phyloP scores from a whole-genome alignment of 2,113 vertebrate species.

The Piaya cayana region DNA sequence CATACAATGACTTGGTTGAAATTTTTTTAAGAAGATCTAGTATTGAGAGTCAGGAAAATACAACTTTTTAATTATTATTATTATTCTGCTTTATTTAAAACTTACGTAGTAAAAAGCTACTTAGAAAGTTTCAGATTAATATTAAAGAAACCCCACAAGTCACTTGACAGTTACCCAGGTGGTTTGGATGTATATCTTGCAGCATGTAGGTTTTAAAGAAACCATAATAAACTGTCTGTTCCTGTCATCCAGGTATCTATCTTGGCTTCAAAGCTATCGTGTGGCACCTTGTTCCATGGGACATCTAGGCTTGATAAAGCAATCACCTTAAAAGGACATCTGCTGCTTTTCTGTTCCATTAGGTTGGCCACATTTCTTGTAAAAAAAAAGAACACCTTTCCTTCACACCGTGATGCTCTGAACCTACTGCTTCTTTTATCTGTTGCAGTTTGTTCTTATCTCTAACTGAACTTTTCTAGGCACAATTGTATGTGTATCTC shows the following conservation, averaged over 20 bases:
- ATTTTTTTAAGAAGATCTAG: not conserved
- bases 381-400: not conserved
- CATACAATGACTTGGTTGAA: not conserved
- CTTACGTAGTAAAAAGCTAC: not conserved
- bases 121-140: not conserved
- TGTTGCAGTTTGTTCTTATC: not conserved
- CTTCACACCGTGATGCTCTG: not conserved
- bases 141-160: not conserved
- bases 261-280: not conserved
- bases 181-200: not conserved
- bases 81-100: not conserved
- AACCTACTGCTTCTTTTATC: not conserved
- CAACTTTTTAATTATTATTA: too few species aligned
- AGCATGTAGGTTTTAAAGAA: not conserved
- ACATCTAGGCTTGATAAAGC: not conserved
- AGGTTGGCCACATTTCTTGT: not conserved
- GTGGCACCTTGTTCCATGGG: not conserved
- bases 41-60: not conserved
- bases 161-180: not conserved
- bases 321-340: not conserved
- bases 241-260: not conserved
- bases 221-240: not conserved
- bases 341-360: not conserved
- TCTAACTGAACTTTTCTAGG: not conserved
- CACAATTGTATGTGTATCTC: rapidly evolving